Percentiles rank a stretch among this genome's conserved stretches.
Conservation (phyloP, 2,113 vertebrate species). For the Epinephelus lanceolatus region DNA sequence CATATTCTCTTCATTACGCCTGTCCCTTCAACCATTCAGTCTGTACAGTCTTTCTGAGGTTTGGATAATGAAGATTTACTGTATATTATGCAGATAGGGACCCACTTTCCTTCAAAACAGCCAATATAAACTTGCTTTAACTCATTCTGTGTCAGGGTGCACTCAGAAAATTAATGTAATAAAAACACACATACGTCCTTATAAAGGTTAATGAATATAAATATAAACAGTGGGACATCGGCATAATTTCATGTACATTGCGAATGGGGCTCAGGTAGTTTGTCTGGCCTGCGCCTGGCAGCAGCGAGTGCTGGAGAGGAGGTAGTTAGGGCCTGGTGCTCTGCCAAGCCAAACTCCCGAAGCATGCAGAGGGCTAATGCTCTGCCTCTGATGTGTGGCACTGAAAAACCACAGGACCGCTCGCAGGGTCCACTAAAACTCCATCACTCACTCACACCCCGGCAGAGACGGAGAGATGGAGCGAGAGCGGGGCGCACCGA, state of each 20-base stretch:
- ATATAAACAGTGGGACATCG: conserved; percentile 70
- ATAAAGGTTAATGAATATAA: conserved; percentile 79
- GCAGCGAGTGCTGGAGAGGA: conserved; percentile 63
- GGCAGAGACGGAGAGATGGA: conserved; percentile 60
- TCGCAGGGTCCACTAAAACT: conserved; percentile 84
- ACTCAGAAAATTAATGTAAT: conserved; percentile 69
- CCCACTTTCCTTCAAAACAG: conserved; percentile 64
- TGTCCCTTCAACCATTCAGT: conserved; percentile 63
- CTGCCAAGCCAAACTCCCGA: conserved; percentile 86
- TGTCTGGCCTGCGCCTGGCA: conserved; percentile 64
- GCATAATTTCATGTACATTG: conserved; percentile 48
- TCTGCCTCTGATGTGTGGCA: conserved; percentile 84
- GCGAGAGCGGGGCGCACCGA: conserved; percentile 38
- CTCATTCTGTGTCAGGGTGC: conserved; percentile 59
- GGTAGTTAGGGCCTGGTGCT: conserved; percentile 83
- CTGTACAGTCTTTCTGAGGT: conserved; percentile 52
- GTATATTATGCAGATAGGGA: conserved; percentile 69
- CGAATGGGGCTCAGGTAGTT: conserved; percentile 64
- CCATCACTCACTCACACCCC: conserved; percentile 84
- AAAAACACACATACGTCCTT: conserved; percentile 67
- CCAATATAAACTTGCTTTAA: conserved; percentile 66
- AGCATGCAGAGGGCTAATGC: conserved; percentile 85
- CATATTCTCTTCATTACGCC: conserved; percentile 68
- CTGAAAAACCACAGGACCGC: conserved; percentile 80
- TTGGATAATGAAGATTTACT: conserved; percentile 77